phyloP scores from a whole-genome alignment of 1,140 invertebrate genomes.

The Platorchestia sp. region DNA sequence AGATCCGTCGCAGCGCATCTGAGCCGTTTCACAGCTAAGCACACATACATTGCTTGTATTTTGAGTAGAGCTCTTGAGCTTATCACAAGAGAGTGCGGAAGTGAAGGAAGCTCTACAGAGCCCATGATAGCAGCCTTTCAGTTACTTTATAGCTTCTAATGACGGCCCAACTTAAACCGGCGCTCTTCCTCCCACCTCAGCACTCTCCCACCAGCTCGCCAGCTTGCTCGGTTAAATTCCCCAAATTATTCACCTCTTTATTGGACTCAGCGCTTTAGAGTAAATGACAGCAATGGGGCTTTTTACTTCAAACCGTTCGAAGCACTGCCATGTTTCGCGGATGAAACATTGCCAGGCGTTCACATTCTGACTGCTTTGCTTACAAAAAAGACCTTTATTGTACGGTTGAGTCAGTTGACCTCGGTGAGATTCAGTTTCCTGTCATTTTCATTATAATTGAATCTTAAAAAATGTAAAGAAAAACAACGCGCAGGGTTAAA shows the following conservation, averaged over 20 bases:
- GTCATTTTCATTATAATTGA: neutral
- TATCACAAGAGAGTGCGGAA: neutral
- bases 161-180: neutral
- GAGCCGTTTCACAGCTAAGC: neutral
- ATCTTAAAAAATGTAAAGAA: neutral
- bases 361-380: neutral
- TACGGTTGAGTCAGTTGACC: neutral
- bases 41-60: neutral
- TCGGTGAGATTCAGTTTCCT: neutral
- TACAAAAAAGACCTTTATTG: neutral
- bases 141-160: neutral
- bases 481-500: neutral
- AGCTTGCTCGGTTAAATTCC: neutral
- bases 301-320: neutral
- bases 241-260: constrained; percentile 2
- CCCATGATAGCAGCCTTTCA: neutral
- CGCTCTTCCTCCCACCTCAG: neutral
- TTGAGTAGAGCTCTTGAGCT: neutral
- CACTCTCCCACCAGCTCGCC: neutral
- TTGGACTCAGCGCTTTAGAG: neutral
- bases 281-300: neutral
- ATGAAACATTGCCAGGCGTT: neutral
- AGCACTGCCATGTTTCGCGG: neutral
- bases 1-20: neutral
- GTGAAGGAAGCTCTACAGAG: neutral